Evolutionary conservation across 2,113 vertebrate species (phyloP).

Genomic region (Hyperoodon ampullatus): DNA sequence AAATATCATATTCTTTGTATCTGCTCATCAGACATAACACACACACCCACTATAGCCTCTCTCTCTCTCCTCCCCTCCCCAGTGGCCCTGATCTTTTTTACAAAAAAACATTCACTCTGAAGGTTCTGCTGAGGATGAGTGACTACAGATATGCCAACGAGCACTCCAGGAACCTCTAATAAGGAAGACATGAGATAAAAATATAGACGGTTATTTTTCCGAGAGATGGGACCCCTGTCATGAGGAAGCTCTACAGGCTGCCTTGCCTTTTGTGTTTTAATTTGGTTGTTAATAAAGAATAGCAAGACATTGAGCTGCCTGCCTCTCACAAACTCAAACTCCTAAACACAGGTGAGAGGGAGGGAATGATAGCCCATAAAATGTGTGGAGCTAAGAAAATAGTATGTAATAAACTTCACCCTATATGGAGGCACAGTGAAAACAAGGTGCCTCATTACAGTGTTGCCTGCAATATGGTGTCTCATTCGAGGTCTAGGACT

Average conservation of each 20-base stretch:
- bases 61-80: background rate
- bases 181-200: constrained; percentile 61
- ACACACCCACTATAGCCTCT: background rate
- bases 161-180: constrained; percentile 25
- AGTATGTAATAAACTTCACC: constrained; percentile 67
- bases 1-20: background rate
- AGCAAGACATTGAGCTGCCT: background rate
- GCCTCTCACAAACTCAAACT: background rate
- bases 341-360: background rate
- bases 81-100: background rate
- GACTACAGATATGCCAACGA: constrained; percentile 69
- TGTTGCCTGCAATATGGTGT: background rate
- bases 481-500: constrained; percentile 63
- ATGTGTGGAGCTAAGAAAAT: constrained; percentile 57
- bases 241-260: constrained; percentile 39
- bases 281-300: constrained; percentile 78
- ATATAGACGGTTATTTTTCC: constrained; percentile 40
- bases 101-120: constrained; percentile 56
- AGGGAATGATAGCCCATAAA: constrained; percentile 34
- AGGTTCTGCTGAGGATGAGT: constrained; percentile 68
- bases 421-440: constrained; percentile 61
- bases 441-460: constrained; percentile 70
- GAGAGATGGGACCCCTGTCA: constrained; percentile 61
- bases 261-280: constrained; percentile 53
- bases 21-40: background rate